Conservation (phyloP, 2,797 vertebrate genomes). For the Propithecus perrieri region DNA sequence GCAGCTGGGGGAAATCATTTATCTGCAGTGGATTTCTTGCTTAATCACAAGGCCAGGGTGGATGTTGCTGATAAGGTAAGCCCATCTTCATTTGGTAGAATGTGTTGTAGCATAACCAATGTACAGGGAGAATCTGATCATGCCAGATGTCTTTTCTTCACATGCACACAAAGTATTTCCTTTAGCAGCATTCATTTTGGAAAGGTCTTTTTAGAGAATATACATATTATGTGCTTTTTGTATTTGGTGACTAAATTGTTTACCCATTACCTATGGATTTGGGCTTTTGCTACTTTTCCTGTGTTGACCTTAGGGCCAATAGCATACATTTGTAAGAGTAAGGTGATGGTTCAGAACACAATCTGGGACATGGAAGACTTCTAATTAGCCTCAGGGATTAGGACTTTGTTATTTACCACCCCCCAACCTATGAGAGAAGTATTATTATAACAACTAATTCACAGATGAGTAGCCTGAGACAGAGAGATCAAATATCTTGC, state of each 20-base stretch:
- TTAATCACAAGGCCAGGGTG: conserved; percentile 91
- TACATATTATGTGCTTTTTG: neutral
- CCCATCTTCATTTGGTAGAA: neutral
- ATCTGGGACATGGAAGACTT: neutral
- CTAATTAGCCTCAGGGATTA: neutral
- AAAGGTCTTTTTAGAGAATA: neutral
- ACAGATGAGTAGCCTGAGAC: neutral
- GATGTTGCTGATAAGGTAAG: conserved; percentile 92
- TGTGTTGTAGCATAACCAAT: neutral
- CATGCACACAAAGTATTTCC: neutral
- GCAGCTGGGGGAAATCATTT: conserved; percentile 89
- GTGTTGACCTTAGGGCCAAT: neutral
- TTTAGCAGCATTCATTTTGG: neutral
- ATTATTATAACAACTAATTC: neutral
- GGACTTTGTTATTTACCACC: neutral
- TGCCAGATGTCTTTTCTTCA: neutral
- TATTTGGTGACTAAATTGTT: neutral
- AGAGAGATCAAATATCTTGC: neutral
- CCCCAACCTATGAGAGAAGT: neutral
- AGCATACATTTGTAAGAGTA: neutral
- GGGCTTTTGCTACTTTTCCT: neutral
- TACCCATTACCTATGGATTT: neutral
- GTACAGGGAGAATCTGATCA: neutral
- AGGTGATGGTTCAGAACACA: neutral
- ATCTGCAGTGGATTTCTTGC: conserved; percentile 89